Evolutionary conservation across 2,888 invertebrate genomes (phyloP).

Genomic region (Mellilla xanthometata): DNA sequence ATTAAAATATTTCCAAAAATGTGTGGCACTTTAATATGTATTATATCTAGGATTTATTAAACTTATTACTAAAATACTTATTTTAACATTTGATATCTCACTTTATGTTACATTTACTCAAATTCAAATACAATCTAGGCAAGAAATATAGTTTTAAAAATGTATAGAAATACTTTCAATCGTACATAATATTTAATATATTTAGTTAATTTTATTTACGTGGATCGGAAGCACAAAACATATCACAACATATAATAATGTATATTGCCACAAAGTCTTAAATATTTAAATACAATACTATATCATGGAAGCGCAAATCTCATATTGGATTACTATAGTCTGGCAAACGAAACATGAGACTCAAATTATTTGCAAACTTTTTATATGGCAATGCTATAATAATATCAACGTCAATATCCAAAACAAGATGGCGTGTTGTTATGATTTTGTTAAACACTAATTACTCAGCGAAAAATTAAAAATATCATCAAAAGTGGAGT

Average conservation of each 20-base stretch:
- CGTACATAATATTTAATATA: constrained; percentile 18
- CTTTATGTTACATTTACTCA: constrained; percentile 42
- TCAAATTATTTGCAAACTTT: no score
- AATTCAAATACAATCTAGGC: constrained; percentile 42
- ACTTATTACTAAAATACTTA: constrained; percentile 14
- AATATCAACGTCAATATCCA: no score
- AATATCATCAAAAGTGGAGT: no score
- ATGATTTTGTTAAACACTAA: no score
- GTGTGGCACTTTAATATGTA: constrained; percentile 74
- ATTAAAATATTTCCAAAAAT: constrained; percentile 41
- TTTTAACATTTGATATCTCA: constrained; percentile 37
- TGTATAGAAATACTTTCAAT: constrained; percentile 3
- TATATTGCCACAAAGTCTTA: constrained; percentile 40
- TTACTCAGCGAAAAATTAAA: no score
- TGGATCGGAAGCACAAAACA: constrained; percentile 48
- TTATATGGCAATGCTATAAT: no score
- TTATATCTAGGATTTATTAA: constrained; percentile 10
- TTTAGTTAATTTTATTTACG: constrained; percentile 26
- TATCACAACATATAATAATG: constrained; percentile 39
- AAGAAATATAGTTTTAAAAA: constrained; percentile 39
- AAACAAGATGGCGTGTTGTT: no score
- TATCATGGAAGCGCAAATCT: constrained; percentile 42
- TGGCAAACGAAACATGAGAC: no score
- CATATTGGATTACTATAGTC: no score
- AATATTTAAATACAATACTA: constrained; percentile 23